Conservation (phyloP, 1,140 invertebrate genomes). For the Stegodyphus dumicola region DNA sequence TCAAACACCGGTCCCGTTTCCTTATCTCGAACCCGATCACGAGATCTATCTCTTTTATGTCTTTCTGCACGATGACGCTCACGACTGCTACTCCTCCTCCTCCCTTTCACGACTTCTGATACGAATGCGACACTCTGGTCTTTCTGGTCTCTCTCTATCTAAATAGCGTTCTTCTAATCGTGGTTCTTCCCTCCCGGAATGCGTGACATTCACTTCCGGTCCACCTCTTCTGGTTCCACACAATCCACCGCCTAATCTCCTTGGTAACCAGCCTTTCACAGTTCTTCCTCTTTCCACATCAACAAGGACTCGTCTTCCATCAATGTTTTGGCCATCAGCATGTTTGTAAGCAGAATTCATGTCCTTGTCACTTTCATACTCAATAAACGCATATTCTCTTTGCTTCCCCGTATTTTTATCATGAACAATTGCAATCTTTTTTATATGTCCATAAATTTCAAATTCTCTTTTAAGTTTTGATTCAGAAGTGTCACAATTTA, state of each 20-base stretch:
- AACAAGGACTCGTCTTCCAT: conserved; percentile 96
- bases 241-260: conserved; percentile 91
- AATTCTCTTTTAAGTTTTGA: no score
- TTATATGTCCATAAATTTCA: no score
- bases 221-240: conserved; percentile 90
- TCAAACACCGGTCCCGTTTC: conserved; percentile 68
- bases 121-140: conserved; percentile 62
- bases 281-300: conserved; percentile 98
- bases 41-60: conserved; percentile 67
- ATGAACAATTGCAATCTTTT: no score
- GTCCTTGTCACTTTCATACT: no score
- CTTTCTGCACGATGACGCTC: conserved; percentile 63
- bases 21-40: conserved; percentile 71
- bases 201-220: conserved; percentile 95
- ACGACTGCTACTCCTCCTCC: conserved; percentile 64
- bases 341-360: conserved; percentile 99
- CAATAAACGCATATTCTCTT: no score
- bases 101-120: conserved; percentile 63
- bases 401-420: no score
- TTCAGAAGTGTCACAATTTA: conserved; percentile 86
- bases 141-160: conserved; percentile 63
- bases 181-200: conserved; percentile 86
- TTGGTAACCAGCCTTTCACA: conserved; percentile 95
- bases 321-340: conserved; percentile 99
- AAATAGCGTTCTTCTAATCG: conserved; percentile 57